Base-by-base conservation (phyloP, 2,888 invertebrate species). In the Lasioglossum leucozonium region DNA sequence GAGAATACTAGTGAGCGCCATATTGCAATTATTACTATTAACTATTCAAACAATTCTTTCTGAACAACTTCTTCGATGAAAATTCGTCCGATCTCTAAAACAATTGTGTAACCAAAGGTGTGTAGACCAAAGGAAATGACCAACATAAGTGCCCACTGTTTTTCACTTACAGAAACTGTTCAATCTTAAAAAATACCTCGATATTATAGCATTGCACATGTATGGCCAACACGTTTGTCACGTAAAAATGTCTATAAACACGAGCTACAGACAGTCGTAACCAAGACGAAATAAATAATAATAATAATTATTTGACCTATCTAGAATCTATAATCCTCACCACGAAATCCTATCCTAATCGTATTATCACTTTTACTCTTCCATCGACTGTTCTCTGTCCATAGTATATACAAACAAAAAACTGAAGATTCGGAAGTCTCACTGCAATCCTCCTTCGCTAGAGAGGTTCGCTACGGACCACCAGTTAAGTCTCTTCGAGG, bases 251-350 rank as follows among this genome's bases (percentile, higher is more conserved):
- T 22, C 26, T 72, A 73, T 5, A 34, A 55, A 55, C 72, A 67
- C 44, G 69, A 55, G 30, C n/a, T 37, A 69, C 75, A 4, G 55
- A 74, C 73, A 47, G 40, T 77, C 72, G 72, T 72, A 77, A 79
- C n/a, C 40, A 51, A 74, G 75, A 75, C 51, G 42, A 78, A 89
- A 89, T 89, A 89, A 89, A 89, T 89, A 89, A 87, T 76, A 47
- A 37, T 42, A 34, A 13, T 42, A 13, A 16, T 73, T 76, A 16
- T 73, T 76, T 13, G 1, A 16, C 62, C 51, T 69, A 75, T 72
- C 51, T 72, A 40, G 84, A 44, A 65, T 34, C 75, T 85, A 85
- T 42, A 65, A 79, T 83, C 79, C 79, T 79, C 67, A 69, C 58
- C 73, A 40, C 30, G 42, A 40, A 78, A 75, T 72, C 47, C 67